Evolutionary conservation across 1,140 invertebrate genomes (phyloP).

Genomic region (Uloborus diversus): DNA sequence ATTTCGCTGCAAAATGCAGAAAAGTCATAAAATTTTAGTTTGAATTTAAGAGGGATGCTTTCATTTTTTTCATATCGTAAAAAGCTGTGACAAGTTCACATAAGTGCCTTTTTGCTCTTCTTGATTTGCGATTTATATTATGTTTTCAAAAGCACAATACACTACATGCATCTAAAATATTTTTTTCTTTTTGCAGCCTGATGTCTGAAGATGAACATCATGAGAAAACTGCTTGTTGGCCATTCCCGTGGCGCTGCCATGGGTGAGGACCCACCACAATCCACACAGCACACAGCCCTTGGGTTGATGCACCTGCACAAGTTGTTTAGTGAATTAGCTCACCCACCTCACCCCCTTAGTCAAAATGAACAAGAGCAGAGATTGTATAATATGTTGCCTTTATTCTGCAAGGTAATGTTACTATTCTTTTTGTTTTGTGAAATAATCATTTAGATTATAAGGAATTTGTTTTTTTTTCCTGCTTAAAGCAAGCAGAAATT

Average conservation of each 20-base stretch:
- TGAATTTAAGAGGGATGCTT: no score
- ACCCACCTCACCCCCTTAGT: slow-evolving; percentile 80
- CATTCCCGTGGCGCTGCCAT: slow-evolving; percentile 50
- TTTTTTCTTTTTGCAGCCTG: slow-evolving; percentile 9
- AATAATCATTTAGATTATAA: neutral
- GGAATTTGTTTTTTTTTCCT: neutral
- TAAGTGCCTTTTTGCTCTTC: no score
- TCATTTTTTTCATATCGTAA: no score
- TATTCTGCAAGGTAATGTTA: slow-evolving; percentile 91
- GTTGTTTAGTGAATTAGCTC: slow-evolving; percentile 91
- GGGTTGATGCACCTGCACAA: slow-evolving; percentile 96
- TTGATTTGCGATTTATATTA: neutral
- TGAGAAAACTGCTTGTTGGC: slow-evolving; percentile 59
- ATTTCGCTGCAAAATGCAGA: no score
- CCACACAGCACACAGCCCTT: slow-evolving; percentile 66
- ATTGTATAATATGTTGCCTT: slow-evolving; percentile 96
- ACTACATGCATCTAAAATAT: neutral
- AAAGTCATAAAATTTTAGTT: no score
- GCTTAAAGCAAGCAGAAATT: no score
- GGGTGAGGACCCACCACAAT: slow-evolving; percentile 44
- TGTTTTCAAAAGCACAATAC: neutral
- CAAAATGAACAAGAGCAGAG: slow-evolving; percentile 90
- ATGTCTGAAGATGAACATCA: slow-evolving; percentile 59
- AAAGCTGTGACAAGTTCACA: no score
- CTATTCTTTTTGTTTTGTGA: neutral